These are phyloP conservation scores for Dioctria rufipes DNA, from an alignment of 2,888 invertebrate genomes.

Conservation along the genomic window DNA sequence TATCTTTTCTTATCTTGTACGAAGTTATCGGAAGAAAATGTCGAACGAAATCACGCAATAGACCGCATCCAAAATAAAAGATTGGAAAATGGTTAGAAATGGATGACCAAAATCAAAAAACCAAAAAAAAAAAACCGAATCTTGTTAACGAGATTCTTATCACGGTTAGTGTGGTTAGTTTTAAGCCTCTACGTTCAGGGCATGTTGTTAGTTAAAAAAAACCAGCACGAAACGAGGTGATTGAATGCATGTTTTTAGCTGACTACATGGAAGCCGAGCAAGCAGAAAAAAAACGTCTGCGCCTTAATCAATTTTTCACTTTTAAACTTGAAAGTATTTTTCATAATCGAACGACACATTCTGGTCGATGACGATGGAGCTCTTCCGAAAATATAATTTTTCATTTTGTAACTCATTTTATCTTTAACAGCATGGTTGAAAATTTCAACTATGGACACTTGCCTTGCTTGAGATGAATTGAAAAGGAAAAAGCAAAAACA, in stretches of 20 bases:
- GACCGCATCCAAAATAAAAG: not conserved
- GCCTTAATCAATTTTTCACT: conserved; percentile 16
- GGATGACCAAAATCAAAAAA: not conserved
- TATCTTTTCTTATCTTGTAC: conserved; percentile 24
- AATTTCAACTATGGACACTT: not conserved
- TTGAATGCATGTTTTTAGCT: conserved; percentile 37
- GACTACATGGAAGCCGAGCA: conserved; percentile 17
- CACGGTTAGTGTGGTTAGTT: not conserved
- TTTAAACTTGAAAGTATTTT: conserved; percentile 4
- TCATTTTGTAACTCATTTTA: too few species aligned
- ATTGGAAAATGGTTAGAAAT: conserved; percentile 39
- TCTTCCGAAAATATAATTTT: too few species aligned
- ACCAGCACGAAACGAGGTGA: conserved; percentile 14
- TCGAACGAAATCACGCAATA: conserved; percentile 12
- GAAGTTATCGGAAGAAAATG: conserved; percentile 19
- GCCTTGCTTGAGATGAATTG: not conserved
- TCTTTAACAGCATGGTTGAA: not conserved
- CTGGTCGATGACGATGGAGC: not conserved
- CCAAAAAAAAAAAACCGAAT: not conserved
- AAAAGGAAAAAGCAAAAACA: too few species aligned
- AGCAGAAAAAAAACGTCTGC: conserved; percentile 7
- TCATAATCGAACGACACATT: conserved; percentile 36
- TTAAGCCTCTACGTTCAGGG: not conserved
- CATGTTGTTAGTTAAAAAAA: not conserved
- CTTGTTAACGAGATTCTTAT: conserved; percentile 42